Evolutionary conservation across 2,113 vertebrate genomes (phyloP).

Genomic region (Numida meleagris): DNA sequence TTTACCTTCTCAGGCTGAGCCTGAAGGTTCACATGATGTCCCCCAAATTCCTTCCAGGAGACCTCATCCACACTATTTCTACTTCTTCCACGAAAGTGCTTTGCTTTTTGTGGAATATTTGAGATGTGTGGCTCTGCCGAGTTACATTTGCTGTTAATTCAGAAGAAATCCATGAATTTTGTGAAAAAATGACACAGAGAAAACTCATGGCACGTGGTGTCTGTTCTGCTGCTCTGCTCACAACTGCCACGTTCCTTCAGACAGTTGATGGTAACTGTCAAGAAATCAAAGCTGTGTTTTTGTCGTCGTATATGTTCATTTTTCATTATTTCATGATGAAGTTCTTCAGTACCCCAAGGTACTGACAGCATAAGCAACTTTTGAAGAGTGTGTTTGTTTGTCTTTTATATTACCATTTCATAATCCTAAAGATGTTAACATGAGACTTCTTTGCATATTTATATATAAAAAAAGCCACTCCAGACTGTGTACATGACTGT

Average conservation of each 20-base stretch:
- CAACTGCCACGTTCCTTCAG: background rate
- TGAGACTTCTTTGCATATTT: background rate
- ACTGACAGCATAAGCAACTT: background rate
- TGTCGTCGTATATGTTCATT: background rate
- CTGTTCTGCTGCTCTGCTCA: background rate
- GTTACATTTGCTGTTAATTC: background rate
- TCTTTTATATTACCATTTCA: background rate
- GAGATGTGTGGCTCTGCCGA: background rate
- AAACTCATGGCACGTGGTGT: background rate
- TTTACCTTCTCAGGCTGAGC: background rate
- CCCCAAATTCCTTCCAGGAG: background rate
- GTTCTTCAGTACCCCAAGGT: background rate
- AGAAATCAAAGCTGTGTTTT: background rate
- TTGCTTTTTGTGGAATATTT: background rate
- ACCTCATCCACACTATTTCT: background rate
- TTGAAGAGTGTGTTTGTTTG: background rate
- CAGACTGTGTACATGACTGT: accelerated
- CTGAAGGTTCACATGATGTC: background rate
- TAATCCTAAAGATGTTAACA: background rate
- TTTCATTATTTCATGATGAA: background rate
- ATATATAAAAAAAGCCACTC: background rate
- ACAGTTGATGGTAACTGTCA: background rate
- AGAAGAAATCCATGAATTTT: background rate
- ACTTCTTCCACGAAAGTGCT: background rate
- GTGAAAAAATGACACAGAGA: background rate